Base-by-base conservation (phyloP, 2,888 invertebrate genomes). In the Phasia obesa region DNA sequence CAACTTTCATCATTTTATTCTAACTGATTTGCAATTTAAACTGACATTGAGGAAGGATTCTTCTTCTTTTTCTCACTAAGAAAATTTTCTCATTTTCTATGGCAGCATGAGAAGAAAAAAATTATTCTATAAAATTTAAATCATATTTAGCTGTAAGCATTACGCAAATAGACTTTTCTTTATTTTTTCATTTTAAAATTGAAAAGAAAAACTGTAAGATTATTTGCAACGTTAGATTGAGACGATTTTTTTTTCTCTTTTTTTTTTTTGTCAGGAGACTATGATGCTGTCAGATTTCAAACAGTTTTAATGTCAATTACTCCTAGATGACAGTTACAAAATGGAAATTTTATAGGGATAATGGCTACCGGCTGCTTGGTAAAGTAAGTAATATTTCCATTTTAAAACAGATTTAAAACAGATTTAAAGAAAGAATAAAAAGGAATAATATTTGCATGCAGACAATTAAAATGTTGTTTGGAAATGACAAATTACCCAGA, bases 271-370 rank as follows among this genome's bases (percentile, higher is more conserved):
- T 74, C 38, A 78, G 65, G 60, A 74, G 74, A 78, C 73, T 75
- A 79, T 71, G 74, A 71, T 65, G 71, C 82, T 78, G 82, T 83
- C 79, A 75, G 57, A 75, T 79, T 83, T 83, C 67, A 75, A 83
- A 75, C 79, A 79, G 60, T 79, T 79, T 83, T 65, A 83, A 79
- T 75, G 83, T 83, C 83, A 83, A 83, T 83, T 83, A 83, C 70
- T 75, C 59, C 25, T 75, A 71, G 60, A 70, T 65, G 83, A 55
- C 60, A 75, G 74, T 67, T 57, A 31, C 27, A 55, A 70, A 75
- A 75, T 71, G 71, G 42, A 71, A 25, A 59, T 62, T 78, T 78
- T 51, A 57, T 49, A 51, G 55, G 38, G 11, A 73, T 35, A 65
- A 57, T 31, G 15, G 49, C 25, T 15, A 21, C 15, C 7, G 17